Evolutionary conservation across 2,797 vertebrate genomes (phyloP).

Genomic region (Dipus sagitta): DNA sequence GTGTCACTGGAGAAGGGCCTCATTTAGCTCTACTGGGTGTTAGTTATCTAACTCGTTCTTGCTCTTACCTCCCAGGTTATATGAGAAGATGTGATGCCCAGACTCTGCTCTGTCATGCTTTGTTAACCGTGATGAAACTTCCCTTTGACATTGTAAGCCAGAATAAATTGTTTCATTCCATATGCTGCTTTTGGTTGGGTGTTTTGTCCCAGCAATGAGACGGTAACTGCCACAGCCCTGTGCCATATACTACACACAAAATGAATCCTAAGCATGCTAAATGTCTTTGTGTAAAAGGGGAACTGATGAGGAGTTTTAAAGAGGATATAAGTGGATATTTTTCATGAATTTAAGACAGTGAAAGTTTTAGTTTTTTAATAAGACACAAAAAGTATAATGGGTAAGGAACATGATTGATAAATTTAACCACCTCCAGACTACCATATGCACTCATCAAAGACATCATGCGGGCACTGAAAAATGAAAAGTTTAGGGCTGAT

Average conservation of each 20-base stretch:
- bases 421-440: conserved; percentile 15
- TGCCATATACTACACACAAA: neutral
- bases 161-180: no score
- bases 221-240: no score
- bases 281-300: neutral
- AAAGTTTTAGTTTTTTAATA: conserved; percentile 36
- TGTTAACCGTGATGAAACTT: no score
- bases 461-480: conserved; percentile 14
- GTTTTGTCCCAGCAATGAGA: no score
- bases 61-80: no score
- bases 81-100: no score
- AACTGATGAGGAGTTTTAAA: conserved; percentile 1
- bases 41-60: no score
- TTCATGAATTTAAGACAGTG: neutral
- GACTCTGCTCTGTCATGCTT: no score
- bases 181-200: no score
- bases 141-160: no score
- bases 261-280: neutral
- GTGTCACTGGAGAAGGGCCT: no score
- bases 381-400: neutral
- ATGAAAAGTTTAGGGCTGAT: neutral
- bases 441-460: neutral
- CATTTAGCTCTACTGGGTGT: no score
- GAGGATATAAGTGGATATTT: conserved; percentile 1
- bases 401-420: neutral